Percentiles rank a stretch among this genome's conserved stretches.
These are phyloP conservation scores for Eumacrocentrus americanus DNA, from an alignment of 2,888 invertebrate genomes.

Conservation along the genomic window DNA sequence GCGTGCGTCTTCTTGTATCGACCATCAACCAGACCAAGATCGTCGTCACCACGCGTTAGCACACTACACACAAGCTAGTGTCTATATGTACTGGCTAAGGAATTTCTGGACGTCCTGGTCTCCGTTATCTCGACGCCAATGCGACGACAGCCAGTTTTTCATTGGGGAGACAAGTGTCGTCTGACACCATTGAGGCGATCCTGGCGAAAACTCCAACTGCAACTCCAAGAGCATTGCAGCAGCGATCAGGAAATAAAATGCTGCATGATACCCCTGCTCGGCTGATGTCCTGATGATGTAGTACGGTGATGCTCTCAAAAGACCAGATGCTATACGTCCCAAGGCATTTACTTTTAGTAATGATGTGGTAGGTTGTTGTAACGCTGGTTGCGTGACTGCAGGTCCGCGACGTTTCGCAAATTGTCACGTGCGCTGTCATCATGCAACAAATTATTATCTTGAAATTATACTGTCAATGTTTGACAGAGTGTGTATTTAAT, in stretches of 20 bases:
- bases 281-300: background rate
- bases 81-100: background rate
- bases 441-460: slow-evolving; percentile 11
- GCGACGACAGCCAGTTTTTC: slow-evolving; percentile 57
- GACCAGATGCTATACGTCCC: slow-evolving; percentile 14
- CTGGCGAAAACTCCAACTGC: slow-evolving; percentile 51
- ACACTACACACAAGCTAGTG: no score
- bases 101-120: slow-evolving; percentile 19
- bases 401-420: slow-evolving; percentile 5
- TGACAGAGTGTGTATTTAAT: slow-evolving; percentile 14
- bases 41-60: no score
- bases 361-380: background rate
- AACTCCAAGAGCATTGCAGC: no score
- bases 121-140: slow-evolving; percentile 39
- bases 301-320: no score
- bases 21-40: background rate
- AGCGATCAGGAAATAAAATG: slow-evolving; percentile 22
- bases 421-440: slow-evolving; percentile 13
- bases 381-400: slow-evolving; percentile 14
- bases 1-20: slow-evolving; percentile 17
- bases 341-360: slow-evolving; percentile 8
- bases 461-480: slow-evolving; percentile 14
- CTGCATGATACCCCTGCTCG: background rate
- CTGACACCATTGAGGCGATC: slow-evolving; percentile 49
- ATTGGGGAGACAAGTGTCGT: slow-evolving; percentile 54